Percentiles rank a stretch among this genome's conserved stretches.
Conservation (phyloP, 2,888 invertebrate species). For the Rhagium mordax region DNA sequence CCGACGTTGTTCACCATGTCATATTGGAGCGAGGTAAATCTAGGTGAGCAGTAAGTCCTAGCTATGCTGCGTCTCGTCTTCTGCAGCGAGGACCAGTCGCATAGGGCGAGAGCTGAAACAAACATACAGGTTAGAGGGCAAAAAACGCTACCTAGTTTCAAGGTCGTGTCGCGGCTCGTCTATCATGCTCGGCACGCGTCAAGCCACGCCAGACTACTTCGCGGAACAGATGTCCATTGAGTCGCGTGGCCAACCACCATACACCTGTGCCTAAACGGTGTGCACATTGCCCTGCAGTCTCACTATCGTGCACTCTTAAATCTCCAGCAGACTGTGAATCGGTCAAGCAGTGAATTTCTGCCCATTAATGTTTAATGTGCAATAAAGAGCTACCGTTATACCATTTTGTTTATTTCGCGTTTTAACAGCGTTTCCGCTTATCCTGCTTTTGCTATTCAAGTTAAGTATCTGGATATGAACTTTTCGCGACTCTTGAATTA, state of each 20-base stretch:
- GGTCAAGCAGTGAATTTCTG: conserved; percentile 4
- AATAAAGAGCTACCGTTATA: not conserved
- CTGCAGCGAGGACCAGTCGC: conserved; percentile 90
- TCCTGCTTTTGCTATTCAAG: not conserved
- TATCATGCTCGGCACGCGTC: conserved; percentile 58
- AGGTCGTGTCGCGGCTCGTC: conserved; percentile 54
- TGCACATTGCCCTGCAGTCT: conserved; percentile 40
- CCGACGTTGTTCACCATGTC: conserved; percentile 82
- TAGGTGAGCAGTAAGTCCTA: conserved; percentile 85
- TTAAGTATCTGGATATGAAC: not conserved
- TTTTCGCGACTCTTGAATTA: not conserved
- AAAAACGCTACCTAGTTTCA: conserved; percentile 61
- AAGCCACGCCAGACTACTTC: conserved; percentile 54
- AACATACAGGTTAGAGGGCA: conserved; percentile 51
- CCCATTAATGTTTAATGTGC: not conserved
- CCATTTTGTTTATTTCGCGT: not conserved
- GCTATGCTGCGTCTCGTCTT: conserved; percentile 84
- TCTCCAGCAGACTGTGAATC: conserved; percentile 20
- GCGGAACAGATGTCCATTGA: conserved; percentile 59
- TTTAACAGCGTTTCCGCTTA: not conserved
- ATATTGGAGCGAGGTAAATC: conserved; percentile 81
- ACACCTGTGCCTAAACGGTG: conserved; percentile 49
- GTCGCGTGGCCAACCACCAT: conserved; percentile 53
- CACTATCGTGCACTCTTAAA: conserved; percentile 25
- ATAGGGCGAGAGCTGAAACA: conserved; percentile 85